phyloP scores from a whole-genome alignment of 1,140 invertebrate species.

The Leptinotarsa defecta region DNA sequence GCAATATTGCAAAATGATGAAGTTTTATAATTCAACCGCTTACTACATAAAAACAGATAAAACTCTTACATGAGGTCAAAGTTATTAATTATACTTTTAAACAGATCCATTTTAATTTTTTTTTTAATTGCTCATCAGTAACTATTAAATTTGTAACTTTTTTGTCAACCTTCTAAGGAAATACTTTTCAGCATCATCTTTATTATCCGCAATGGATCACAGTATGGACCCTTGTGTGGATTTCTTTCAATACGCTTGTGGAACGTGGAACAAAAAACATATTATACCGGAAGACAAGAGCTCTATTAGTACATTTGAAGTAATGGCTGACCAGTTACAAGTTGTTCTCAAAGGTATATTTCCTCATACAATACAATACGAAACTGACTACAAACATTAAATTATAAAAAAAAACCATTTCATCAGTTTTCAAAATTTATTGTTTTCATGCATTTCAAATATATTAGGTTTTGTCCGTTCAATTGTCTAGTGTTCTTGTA shows the following conservation, averaged over 20 bases:
- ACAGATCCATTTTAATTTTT: not conserved
- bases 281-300: conserved; percentile 87
- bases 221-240: conserved; percentile 81
- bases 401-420: not conserved
- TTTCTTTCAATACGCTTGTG: conserved; percentile 90
- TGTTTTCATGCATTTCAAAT: too few relatives aligned
- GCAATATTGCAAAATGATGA: too few relatives aligned
- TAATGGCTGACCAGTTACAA: conserved; percentile 83
- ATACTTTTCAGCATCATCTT: conserved; percentile 72
- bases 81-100: not conserved
- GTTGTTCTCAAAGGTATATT: conserved; percentile 73
- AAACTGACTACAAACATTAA: not conserved
- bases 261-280: conserved; percentile 87
- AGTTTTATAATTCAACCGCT: too few relatives aligned
- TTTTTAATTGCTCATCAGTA: too few relatives aligned
- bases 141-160: too few relatives aligned
- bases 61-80: too few relatives aligned
- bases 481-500: too few relatives aligned
- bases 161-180: too few relatives aligned
- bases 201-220: conserved; percentile 83
- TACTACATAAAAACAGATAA: too few relatives aligned
- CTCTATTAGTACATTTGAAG: conserved; percentile 86
- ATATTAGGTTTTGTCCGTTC: too few relatives aligned
- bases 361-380: not conserved
- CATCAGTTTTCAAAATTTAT: too few relatives aligned